Percentiles rank a stretch among this genome's conserved stretches.
Evolutionary conservation across 2,113 vertebrate genomes (phyloP).

Genomic region (Rhinopomastus cyanomelas): DNA sequence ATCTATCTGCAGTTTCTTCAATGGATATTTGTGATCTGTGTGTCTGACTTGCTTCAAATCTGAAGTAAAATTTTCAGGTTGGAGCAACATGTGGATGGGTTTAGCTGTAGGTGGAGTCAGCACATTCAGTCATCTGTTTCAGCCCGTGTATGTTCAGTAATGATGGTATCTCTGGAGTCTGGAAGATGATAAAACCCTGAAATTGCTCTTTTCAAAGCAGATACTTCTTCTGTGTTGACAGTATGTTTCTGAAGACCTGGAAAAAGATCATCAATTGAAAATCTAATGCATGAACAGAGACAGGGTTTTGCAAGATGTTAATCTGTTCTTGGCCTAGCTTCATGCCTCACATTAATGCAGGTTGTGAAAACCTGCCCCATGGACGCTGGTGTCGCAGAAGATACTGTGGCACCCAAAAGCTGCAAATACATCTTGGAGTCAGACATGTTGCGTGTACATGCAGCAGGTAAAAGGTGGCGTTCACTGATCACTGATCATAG

Average conservation of each 20-base stretch:
- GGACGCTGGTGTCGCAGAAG: background rate
- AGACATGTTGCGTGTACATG: rapidly evolving
- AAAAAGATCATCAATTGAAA: background rate
- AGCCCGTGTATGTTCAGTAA: background rate
- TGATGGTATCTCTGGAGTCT: background rate
- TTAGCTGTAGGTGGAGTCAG: background rate
- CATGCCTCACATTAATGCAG: background rate
- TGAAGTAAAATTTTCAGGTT: constrained; percentile 7
- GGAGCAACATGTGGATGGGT: background rate
- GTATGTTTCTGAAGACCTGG: background rate
- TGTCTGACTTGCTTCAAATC: constrained; percentile 29
- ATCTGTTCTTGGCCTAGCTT: background rate
- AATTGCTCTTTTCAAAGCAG: background rate
- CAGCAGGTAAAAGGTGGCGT: background rate
- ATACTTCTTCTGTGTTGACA: background rate
- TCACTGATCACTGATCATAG: background rate
- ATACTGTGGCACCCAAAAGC: background rate
- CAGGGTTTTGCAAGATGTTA: background rate
- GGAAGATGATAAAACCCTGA: background rate
- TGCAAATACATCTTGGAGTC: background rate
- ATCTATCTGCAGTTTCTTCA: constrained; percentile 19
- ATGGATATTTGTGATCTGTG: background rate
- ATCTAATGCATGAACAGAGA: background rate
- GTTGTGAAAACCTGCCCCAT: background rate
- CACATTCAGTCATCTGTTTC: background rate